Percentiles rank a stretch among this genome's conserved stretches.
Evolutionary conservation across 2,888 invertebrate species (phyloP).

Genomic region (Cecidostiba fungosa): DNA sequence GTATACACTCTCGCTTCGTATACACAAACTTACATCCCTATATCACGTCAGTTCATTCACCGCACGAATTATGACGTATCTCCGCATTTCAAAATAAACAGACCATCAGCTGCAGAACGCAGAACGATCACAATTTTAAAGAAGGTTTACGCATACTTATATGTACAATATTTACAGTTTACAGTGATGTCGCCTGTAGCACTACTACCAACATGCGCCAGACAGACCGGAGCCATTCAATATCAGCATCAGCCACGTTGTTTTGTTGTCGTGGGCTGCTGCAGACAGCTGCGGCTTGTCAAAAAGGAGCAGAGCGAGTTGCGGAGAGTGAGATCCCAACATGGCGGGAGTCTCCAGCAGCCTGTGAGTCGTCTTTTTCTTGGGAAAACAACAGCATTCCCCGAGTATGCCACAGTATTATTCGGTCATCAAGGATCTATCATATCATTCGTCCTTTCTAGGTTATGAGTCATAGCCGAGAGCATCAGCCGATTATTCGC

Average conservation of each 20-base stretch:
- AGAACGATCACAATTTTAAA: too few relatives aligned
- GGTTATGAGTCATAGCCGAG: conserved; percentile 49
- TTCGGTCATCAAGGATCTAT: background rate
- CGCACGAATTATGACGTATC: too few relatives aligned
- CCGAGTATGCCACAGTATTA: background rate
- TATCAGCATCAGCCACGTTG: too few relatives aligned
- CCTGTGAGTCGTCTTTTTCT: background rate
- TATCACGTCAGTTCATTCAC: too few relatives aligned
- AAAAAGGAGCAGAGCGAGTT: conserved; percentile 18
- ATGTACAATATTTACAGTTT: background rate
- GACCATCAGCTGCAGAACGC: too few relatives aligned
- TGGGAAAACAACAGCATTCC: too few relatives aligned
- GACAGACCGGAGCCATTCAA: background rate
- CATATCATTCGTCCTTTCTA: conserved; percentile 17
- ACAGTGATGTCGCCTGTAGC: background rate
- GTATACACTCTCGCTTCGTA: too few relatives aligned
- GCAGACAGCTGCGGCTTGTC: conserved; percentile 10
- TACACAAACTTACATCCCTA: too few relatives aligned
- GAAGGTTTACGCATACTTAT: too few relatives aligned
- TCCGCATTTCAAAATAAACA: too few relatives aligned
- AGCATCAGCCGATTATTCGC: background rate
- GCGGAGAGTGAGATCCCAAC: background rate
- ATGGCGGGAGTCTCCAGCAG: background rate
- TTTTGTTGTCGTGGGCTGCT: conserved; percentile 13
- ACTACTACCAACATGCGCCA: conserved; percentile 8